Base-by-base conservation (phyloP, 2,113 vertebrate species). In the Pseudolaguvia tuberculata region DNA sequence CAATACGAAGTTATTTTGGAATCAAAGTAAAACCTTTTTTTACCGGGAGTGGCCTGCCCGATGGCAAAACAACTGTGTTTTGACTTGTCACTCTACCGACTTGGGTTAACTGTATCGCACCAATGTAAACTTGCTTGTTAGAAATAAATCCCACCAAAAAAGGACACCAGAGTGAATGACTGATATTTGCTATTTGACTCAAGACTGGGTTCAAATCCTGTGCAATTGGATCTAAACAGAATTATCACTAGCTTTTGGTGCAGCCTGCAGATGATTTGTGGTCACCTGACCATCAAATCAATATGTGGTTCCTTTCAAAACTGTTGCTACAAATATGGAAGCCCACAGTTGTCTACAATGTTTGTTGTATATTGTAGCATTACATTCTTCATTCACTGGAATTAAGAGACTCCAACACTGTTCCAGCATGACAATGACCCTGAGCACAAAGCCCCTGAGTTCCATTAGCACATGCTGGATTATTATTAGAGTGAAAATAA, bases 181-280 rank as follows among this genome's bases (percentile, higher is more conserved):
- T n/a, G 31, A 58, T 72, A 70, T 72, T 65, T 76, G 23, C 39
- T 80, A 67, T 62, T 77, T 77, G 75, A 77, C 48, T 77, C 75
- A 70, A 70, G 57, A 65, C 39, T 59, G 65, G 45, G 39, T 69
- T 62, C 56, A 70, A 25, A 31, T 47, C 56, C 18, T 55, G 21
- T 53, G 50, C 6, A 35, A 35, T 12, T 53, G 57, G 29, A 55
- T 45, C 31, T 23, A 47, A 55, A 59, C 6, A 21, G 21, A 51
- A 29, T 61, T 70, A n/a, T n/a, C n/a, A n/a, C n/a, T n/a, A n/a
- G n/a, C n/a, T n/a, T n/a, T 23, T n/a, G 23, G 63, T 66, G 63
- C 63, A 66, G 20, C 63, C 23, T 25, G 21, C 45, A 73, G 47
- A 31, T 42, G 18, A 25, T n/a, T n/a, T n/a, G n/a, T n/a, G n/a